phyloP scores from a whole-genome alignment of 1,140 invertebrate genomes.

The Aphis craccivora region DNA sequence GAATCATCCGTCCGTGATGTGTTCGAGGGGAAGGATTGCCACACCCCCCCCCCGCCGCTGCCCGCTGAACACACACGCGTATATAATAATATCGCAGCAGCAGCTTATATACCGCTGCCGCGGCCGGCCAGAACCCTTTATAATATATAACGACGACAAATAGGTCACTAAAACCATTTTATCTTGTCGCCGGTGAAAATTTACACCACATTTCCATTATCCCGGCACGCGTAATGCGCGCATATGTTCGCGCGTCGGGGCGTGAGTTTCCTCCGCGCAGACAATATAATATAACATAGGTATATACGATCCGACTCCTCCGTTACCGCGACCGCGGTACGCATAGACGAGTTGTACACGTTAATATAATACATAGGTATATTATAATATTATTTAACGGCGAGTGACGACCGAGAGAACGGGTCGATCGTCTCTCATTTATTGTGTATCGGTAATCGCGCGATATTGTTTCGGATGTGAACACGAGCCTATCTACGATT shows the following conservation, averaged over 20 bases:
- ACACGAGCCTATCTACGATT: too few relatives aligned
- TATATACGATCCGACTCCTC: background rate
- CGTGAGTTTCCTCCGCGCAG: background rate
- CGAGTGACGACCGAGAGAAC: too few relatives aligned
- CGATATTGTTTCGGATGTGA: background rate
- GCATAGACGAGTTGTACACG: too few relatives aligned
- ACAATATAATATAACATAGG: background rate
- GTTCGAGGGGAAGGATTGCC: background rate
- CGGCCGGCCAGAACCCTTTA: background rate
- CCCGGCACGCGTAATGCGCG: background rate
- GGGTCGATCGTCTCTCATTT: too few relatives aligned
- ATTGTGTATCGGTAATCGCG: too few relatives aligned
- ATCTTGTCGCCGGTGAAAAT: slow-evolving; percentile 38
- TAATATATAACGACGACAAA: background rate
- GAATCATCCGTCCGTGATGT: slow-evolving; percentile 16
- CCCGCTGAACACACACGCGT: too few relatives aligned
- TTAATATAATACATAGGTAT: too few relatives aligned
- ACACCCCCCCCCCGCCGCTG: too few relatives aligned
- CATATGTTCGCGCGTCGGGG: background rate
- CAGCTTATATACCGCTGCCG: background rate
- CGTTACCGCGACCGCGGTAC: too few relatives aligned
- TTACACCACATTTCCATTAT: slow-evolving; percentile 41
- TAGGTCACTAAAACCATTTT: slow-evolving; percentile 53
- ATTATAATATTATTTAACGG: too few relatives aligned
- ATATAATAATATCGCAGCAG: background rate